Base-by-base conservation (phyloP, 2,113 vertebrate genomes). In the Oryzias curvinotus region DNA sequence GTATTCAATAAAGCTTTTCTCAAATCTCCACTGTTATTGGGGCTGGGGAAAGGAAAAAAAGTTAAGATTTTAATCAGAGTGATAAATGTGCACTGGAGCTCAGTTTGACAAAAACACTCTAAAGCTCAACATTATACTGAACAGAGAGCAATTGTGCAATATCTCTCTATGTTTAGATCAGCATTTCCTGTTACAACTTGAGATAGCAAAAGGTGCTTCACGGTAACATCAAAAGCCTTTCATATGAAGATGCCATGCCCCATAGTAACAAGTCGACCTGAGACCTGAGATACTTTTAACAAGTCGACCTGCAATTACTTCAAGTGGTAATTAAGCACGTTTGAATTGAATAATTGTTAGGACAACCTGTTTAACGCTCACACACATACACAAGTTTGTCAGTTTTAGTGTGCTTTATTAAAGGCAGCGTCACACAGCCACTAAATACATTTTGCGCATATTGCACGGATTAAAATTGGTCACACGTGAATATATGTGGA, bases 31-130 rank as follows among this genome's bases (percentile, higher is more conserved):
- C 59, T 5, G 52, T 68, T 71, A 47, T 48, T 1, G 19, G 57
- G 65, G n/a, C n/a, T n/a, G n/a, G 68, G 70, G 53, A 62, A 77
- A 58, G 72, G 46, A 72, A 69, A 67, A 78, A 75, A 51, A 53
- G 68, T 62, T 59, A 58, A 64, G 36, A 83, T 89, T 92, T 57
- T 81, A 86, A 90, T 90, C 86, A 68, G 52, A 17, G 56, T 88
- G 86, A 91, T 82, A 68, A 86, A 90, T 88, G 82, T 78, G 74
- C 25, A 51, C 41, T 6, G 15, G 49, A 47, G 48, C 75, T 73
- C 28, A 17, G 36, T 69, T 55, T 86, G 82, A 88, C 68, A 82
- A 60, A 75, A 71, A 63, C 80, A 75, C 69, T 74, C 26, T 4
- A 45, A 79, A 46, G 56, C 59, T 60, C 36, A 57, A 82, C 82